Evolutionary conservation across 2,797 vertebrate genomes (phyloP).

Genomic region (Mionectes olivaceus): DNA sequence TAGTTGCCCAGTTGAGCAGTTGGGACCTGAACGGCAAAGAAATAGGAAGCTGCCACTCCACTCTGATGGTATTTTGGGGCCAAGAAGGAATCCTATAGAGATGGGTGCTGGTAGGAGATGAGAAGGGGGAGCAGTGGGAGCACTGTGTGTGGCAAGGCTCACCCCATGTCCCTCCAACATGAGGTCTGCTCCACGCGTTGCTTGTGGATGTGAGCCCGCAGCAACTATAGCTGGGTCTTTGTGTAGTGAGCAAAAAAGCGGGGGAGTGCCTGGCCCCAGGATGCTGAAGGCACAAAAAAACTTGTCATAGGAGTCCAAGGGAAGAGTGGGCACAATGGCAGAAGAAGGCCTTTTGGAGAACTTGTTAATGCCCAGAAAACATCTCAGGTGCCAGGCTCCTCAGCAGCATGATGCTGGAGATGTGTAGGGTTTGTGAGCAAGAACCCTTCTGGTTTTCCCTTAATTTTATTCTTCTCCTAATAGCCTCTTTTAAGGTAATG

Average conservation of each 20-base stretch:
- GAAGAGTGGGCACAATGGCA: accelerated
- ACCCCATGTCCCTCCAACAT: accelerated
- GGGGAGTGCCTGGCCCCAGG: neutral
- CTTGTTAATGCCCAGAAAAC: neutral
- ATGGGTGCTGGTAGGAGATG: neutral
- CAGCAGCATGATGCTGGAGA: accelerated
- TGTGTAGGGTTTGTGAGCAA: neutral
- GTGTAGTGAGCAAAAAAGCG: neutral
- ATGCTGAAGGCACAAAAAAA: neutral
- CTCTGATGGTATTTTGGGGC: neutral
- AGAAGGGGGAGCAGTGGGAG: neutral
- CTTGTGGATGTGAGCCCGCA: accelerated
- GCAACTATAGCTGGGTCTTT: neutral
- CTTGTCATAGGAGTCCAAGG: neutral
- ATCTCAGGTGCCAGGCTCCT: neutral
- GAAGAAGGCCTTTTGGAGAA: neutral
- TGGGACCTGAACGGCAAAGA: neutral
- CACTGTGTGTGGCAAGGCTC: neutral
- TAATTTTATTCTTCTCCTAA: neutral
- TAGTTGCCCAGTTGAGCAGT: neutral
- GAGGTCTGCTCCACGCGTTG: accelerated
- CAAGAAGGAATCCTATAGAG: neutral
- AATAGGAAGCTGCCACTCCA: neutral
- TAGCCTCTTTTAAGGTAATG: neutral
- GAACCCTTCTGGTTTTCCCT: neutral